Base-by-base conservation (phyloP, 2,797 vertebrate genomes). In the Poecile montanus region DNA sequence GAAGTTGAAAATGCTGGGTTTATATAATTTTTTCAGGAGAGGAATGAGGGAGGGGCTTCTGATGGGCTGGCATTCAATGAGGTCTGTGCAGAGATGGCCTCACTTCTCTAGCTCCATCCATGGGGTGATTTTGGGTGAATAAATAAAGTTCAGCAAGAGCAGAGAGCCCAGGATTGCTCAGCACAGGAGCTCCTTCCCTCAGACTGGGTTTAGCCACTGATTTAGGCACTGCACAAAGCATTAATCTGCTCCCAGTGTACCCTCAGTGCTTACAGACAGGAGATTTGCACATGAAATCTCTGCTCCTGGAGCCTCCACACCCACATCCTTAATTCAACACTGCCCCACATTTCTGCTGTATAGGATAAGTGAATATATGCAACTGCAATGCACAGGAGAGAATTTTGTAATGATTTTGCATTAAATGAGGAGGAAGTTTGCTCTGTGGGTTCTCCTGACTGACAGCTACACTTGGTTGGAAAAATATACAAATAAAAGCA, bases 311-410 rank as follows among this genome's bases (percentile, higher is more conserved):
- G 90, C 93, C 83, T 86, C 77, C n/a, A 71, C 94, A 91, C 90
- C 93, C 93, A 93, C 91, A 60, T 12, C 95, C 88, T 70, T 89
- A 85, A 96, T 91, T 87, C 93, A 87, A 83, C 88, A 58, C 16
- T 73, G 88, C 83, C 91, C 85, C 27, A 2, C 4, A 73, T 82
- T 94, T 30, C 79, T 94, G 63, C 82, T 92, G 63, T 62, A 47
- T 82, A 87, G 94, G 87, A 45, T 82, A 36, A 93, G 70, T 56
- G 86, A 86, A 87, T 85, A 47, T 58, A 60, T 82, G 83, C 83
- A 73, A 42, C 74, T 73, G 40, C 25, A 95, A 82, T 82, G 96
- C 80, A 73, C 94, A 76, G 92, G 79, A 95, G 94, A 89, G 58
- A 56, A 71, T 65, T 94, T 53, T 47, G 75, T 50, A 38, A 32